These are phyloP conservation scores for Rhinoraja longicauda DNA, from an alignment of 2,797 vertebrate species.

Conservation along the genomic window DNA sequence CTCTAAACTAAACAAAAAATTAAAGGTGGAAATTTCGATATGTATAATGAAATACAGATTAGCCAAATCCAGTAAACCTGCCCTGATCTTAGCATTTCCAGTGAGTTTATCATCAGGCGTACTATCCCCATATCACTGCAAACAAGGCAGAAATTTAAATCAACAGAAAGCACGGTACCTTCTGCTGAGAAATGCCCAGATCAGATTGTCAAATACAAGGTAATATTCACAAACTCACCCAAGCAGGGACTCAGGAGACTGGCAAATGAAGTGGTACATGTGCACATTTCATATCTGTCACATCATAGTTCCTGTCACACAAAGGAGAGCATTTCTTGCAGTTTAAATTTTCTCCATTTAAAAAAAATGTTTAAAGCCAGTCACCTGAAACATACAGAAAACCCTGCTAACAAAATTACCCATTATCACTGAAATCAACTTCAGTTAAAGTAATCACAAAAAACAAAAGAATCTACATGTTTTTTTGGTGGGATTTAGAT, in stretches of 20 bases:
- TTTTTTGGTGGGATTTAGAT: not conserved
- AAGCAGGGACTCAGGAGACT: not conserved
- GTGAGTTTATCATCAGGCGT: not conserved
- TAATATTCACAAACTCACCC: not conserved
- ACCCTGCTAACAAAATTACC: not conserved
- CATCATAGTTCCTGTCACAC: not conserved
- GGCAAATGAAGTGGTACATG: not conserved
- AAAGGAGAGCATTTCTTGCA: not conserved
- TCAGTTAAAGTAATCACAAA: not conserved
- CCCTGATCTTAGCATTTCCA: not conserved
- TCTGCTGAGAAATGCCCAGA: not conserved
- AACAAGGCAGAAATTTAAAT: not conserved
- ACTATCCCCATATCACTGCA: not conserved
- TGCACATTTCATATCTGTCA: not conserved
- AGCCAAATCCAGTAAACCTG: not conserved
- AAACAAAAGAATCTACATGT: not conserved
- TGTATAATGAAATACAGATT: not conserved
- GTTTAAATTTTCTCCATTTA: not conserved
- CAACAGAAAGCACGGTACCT: not conserved
- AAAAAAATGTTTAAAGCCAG: not conserved
- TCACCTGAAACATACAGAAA: not conserved
- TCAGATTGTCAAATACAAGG: not conserved
- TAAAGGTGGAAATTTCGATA: not conserved
- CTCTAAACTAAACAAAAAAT: no score
- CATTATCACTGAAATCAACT: not conserved